phyloP scores from a whole-genome alignment of 23 tunicate species.

The Halocynthia roretzi region DNA sequence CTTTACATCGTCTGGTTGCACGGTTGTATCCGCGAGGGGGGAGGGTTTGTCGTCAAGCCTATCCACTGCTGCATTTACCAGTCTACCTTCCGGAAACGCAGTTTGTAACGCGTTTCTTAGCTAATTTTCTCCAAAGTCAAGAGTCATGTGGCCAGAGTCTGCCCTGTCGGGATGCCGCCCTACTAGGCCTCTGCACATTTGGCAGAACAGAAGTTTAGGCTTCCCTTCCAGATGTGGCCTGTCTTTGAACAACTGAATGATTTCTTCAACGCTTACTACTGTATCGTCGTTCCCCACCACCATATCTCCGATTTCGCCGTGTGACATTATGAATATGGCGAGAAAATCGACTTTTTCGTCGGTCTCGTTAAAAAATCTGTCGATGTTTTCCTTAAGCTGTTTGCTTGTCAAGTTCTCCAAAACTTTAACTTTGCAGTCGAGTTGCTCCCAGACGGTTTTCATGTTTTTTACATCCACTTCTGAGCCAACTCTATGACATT shows the following conservation, averaged over 20 bases:
- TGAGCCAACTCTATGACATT: conserved; percentile 19
- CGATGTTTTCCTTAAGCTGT: too few relatives aligned
- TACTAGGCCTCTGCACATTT: not conserved
- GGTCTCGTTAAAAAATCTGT: too few relatives aligned
- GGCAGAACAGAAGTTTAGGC: not conserved
- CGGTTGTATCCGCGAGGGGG: too few relatives aligned
- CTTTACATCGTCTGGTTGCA: too few relatives aligned
- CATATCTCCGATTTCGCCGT: conserved; percentile 30
- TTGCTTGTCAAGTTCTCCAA: conserved; percentile 8
- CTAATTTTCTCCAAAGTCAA: too few relatives aligned
- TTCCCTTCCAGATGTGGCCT: not conserved
- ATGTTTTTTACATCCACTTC: conserved; percentile 19
- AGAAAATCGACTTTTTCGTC: too few relatives aligned
- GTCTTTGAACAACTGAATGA: not conserved
- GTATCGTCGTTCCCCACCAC: not conserved
- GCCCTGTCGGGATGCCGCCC: too few relatives aligned
- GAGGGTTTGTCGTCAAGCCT: too few relatives aligned
- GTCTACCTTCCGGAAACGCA: too few relatives aligned
- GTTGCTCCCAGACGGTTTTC: conserved; percentile 15
- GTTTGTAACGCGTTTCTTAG: too few relatives aligned
- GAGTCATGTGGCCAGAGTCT: too few relatives aligned
- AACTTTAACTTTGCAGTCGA: conserved; percentile 23
- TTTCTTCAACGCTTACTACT: not conserved
- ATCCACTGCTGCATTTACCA: too few relatives aligned
- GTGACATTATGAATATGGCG: conserved; percentile 40